Percentiles rank a stretch among this genome's conserved stretches.
Conservation (phyloP, 2,113 vertebrate species). For the Silurus meridionalis region DNA sequence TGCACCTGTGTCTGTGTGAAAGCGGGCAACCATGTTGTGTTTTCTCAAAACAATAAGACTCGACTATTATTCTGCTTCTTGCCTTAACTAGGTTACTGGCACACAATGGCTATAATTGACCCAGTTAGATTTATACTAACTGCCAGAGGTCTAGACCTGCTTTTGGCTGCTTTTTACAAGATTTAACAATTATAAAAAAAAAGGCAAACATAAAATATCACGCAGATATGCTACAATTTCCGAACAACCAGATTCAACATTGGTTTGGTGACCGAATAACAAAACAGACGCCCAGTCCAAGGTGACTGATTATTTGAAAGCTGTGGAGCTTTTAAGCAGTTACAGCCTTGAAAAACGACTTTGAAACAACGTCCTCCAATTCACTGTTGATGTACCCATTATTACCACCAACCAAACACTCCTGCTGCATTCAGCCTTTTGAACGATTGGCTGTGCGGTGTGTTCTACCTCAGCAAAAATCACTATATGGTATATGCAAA, state of each 20-base stretch:
- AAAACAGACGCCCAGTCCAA: not conserved
- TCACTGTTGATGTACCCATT: too few relatives aligned
- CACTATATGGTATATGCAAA: too few relatives aligned
- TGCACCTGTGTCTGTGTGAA: slow-evolving; percentile 14
- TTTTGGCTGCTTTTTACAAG: not conserved
- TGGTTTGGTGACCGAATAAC: not conserved
- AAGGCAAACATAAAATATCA: not conserved
- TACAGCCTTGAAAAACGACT: not conserved
- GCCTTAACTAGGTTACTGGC: not conserved
- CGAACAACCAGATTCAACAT: not conserved
- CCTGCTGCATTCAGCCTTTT: not conserved
- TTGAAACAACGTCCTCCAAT: too few relatives aligned
- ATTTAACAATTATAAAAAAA: not conserved
- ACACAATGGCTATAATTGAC: not conserved
- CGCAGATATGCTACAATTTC: not conserved
- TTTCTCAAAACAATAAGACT: slow-evolving; percentile 12
- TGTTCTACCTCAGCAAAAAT: not conserved
- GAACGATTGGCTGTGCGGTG: not conserved
- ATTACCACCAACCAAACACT: not conserved
- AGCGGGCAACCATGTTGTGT: not conserved
- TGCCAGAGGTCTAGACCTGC: not conserved
- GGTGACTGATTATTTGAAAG: not conserved
- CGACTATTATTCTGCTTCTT: not conserved
- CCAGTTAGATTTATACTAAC: not conserved
- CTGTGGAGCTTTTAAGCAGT: not conserved